Base-by-base conservation (phyloP, 2,888 invertebrate species). In the Venusia cambrica region DNA sequence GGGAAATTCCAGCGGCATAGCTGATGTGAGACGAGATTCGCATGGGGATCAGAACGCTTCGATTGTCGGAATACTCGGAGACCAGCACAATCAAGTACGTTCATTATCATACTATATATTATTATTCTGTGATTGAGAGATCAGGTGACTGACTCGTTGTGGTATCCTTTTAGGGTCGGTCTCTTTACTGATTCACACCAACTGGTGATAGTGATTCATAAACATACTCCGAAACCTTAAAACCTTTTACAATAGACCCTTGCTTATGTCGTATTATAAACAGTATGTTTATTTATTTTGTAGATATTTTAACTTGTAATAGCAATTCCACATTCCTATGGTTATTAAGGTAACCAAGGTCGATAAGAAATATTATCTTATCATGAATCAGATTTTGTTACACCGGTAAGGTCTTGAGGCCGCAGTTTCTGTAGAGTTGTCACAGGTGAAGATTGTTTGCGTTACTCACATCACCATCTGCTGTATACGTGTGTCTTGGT, bases 51-150 rank as follows among this genome's bases (percentile, higher is more conserved):
- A 79, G 44, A 84, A 74, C 49, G 75, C 81, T 26, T 87, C 83
- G 29, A 88, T 89, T 47, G 83, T 89, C 27, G 88, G 87, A 35
- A 88, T 88, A 54, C 73, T 89, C 16, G 89, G 88, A 36, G 87
- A 80, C 47, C 88, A 87, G 54, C 87, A 87, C 32, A 80, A 75
- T 56, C 77, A 88, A 72, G 89, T 89, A 87, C 43, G 88, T 83
- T n/a, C n/a, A n/a, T n/a, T n/a, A n/a, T 7, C 18, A 4, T 13
- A 31, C 6, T 35, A 30, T 12, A 26, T 21, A 7, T 9, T 25
- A 14, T 16, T 12, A 32, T n/a, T n/a, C n/a, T n/a, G n/a, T n/a
- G n/a, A n/a, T n/a, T 32, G 8, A 20, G n/a, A 33, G 33, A 42
- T 36, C 20, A 10, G n/a, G n/a, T n/a, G n/a, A n/a, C n/a, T n/a